A percentile compares a stretch with the other conserved stretches of the same genome.
phyloP scores from a whole-genome alignment of 1,140 invertebrate genomes.

The Adoxophyes honmai region DNA sequence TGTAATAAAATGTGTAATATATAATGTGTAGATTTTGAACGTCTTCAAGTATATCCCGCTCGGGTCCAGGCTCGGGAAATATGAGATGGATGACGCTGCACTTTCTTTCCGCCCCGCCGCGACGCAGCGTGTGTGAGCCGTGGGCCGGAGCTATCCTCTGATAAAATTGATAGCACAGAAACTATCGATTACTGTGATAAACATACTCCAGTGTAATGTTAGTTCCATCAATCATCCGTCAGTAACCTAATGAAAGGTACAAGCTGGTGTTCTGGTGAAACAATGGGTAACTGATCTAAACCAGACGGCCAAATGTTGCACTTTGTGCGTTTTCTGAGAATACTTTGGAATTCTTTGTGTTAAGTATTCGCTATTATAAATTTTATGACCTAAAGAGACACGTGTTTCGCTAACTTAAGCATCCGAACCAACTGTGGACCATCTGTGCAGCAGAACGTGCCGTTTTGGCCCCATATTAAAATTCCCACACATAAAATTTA shows the following conservation, averaged over 20 bases:
- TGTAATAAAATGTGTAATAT: slow-evolving; percentile 16
- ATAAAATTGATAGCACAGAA: slow-evolving; percentile 59
- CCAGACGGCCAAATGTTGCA: slow-evolving; percentile 18
- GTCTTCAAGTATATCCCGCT: slow-evolving; percentile 43
- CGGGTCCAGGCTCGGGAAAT: slow-evolving; percentile 20
- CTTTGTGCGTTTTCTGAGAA: slow-evolving; percentile 3
- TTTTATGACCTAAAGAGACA: slow-evolving; percentile 42
- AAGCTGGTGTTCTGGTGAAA: slow-evolving; percentile 41
- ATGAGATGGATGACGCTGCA: slow-evolving; percentile 55
- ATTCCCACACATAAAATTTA: slow-evolving; percentile 73
- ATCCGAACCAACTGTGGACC: slow-evolving; percentile 51
- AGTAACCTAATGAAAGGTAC: slow-evolving; percentile 37
- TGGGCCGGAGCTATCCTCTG: slow-evolving; percentile 32
- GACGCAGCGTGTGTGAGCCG: slow-evolving; percentile 17
- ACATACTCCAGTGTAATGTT: slow-evolving; percentile 51
- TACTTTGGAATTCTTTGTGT: slow-evolving; percentile 1
- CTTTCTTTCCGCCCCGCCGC: slow-evolving; percentile 34
- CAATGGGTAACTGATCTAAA: slow-evolving; percentile 28
- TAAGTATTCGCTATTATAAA: too few relatives aligned
- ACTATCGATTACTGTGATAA: slow-evolving; percentile 57
- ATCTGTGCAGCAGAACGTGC: slow-evolving; percentile 70
- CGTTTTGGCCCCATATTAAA: slow-evolving; percentile 63
- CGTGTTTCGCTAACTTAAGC: slow-evolving; percentile 57
- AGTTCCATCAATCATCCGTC: slow-evolving; percentile 55
- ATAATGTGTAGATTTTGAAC: slow-evolving; percentile 61